Base-by-base conservation (phyloP, 1,140 invertebrate species). In the Glomeris maerens region DNA sequence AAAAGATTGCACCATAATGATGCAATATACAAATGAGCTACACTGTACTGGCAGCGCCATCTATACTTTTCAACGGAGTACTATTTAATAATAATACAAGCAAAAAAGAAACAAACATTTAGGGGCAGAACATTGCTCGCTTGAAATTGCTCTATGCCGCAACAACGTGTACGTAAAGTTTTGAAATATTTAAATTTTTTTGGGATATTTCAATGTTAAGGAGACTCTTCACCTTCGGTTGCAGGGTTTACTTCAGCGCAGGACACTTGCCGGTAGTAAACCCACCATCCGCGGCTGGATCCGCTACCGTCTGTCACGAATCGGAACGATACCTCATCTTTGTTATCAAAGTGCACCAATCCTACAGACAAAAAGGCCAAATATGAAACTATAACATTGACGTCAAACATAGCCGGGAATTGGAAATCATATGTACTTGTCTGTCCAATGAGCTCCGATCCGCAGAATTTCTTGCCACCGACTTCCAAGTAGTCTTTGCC, bases 61-160 rank as follows among this genome's bases (percentile, higher is more conserved):
- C n/a, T n/a, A n/a, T n/a, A n/a, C n/a, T n/a, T n/a, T n/a, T n/a
- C n/a, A n/a, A n/a, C n/a, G 20, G 17, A 42, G 17, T 36, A 36
- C 17, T 36, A 36, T 36, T 36, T 42, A 5, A 42, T n/a, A n/a
- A n/a, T n/a, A 42, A 7, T 42, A 42, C 40, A 42, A 17, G 40
- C 20, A 7, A 42, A 42, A 42, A 42, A 5, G 17, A 5, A 42
- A 42, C 5, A 10, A 5, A 5, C 17, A 42, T 21, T 5, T 17
- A 42, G n/a, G n/a, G n/a, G n/a, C n/a, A n/a, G n/a, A n/a, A n/a
- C n/a, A n/a, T n/a, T n/a, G n/a, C n/a, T n/a, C n/a, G n/a, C n/a
- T n/a, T n/a, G n/a, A n/a, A n/a, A n/a, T n/a, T n/a, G n/a, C n/a
- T n/a, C n/a, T n/a, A n/a, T n/a, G n/a, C n/a, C n/a, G n/a, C n/a